Conservation (phyloP, 2,797 vertebrate species). For the Sphenodon punctatus region DNA sequence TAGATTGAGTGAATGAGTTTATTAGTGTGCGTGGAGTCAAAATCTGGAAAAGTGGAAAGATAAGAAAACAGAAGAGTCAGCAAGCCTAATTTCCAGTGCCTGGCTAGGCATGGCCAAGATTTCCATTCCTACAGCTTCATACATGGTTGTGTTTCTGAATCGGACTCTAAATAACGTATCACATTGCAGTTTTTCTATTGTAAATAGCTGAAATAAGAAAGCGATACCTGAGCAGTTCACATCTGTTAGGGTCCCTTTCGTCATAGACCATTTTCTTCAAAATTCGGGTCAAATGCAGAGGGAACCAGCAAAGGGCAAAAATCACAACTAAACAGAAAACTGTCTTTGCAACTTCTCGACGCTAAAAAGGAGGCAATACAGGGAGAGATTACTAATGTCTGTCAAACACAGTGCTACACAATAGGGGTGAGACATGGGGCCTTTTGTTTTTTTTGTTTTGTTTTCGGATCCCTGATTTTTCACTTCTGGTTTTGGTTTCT, state of each 20-base stretch:
- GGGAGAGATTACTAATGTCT: not conserved
- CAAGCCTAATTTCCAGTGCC: not conserved
- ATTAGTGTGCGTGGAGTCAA: too few species aligned
- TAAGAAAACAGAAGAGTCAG: too few species aligned
- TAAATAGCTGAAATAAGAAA: not conserved
- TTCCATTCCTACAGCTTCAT: not conserved
- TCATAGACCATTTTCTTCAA: slow-evolving; percentile 87
- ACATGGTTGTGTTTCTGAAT: not conserved
- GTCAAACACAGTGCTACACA: not conserved
- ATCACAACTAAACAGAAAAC: slow-evolving; percentile 97
- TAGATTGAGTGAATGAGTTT: too few species aligned
- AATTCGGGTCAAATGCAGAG: slow-evolving; percentile 92
- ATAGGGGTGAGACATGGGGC: too few species aligned
- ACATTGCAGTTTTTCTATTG: not conserved
- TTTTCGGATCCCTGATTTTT: too few species aligned
- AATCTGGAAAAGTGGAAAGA: too few species aligned
- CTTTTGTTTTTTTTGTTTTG: too few species aligned
- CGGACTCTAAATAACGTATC: accelerated
- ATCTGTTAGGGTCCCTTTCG: slow-evolving; percentile 78
- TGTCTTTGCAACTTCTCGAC: slow-evolving; percentile 97
- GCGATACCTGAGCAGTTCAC: slow-evolving; percentile 86
- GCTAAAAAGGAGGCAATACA: slow-evolving; percentile 74
- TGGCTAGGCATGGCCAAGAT: not conserved
- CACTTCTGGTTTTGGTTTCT: too few species aligned
- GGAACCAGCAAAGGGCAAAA: slow-evolving; percentile 98